Conservation (phyloP, 1,140 invertebrate species). For the Trachelipus rathkii region DNA sequence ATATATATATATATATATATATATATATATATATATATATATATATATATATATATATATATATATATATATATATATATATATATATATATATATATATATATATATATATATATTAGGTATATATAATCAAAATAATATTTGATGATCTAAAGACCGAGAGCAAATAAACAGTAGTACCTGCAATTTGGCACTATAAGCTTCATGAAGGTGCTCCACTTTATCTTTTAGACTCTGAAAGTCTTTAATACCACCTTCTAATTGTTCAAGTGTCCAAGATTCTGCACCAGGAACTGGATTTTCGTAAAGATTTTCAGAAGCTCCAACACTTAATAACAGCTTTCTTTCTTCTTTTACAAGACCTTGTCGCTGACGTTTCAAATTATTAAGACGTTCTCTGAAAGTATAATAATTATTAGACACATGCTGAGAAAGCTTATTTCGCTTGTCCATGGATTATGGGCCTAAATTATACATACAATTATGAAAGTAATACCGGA, state of each 20-base stretch:
- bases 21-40: neutral
- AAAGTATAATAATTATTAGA: neutral
- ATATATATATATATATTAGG: neutral
- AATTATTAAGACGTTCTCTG: constrained; percentile 34
- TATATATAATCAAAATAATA: no score
- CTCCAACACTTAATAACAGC: neutral
- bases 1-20: no score
- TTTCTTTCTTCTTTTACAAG: constrained; percentile 32
- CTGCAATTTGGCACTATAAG: constrained; percentile 33
- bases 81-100: neutral
- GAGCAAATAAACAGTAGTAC: neutral
- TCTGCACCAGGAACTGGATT: constrained; percentile 36
- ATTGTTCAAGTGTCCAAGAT: constrained; percentile 29
- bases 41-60: neutral
- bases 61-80: neutral
- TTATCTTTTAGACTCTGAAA: constrained; percentile 37
- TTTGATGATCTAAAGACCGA: neutral
- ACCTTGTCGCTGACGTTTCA: constrained; percentile 37
- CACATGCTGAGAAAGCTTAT: neutral
- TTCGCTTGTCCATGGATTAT: no score
- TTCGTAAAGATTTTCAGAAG: constrained; percentile 21
- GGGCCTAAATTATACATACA: no score
- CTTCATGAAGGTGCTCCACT: constrained; percentile 26
- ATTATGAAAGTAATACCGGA: no score
- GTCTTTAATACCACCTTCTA: constrained; percentile 29